A percentile compares a stretch with the other conserved stretches of the same genome.
Evolutionary conservation across 1,140 invertebrate species (phyloP).

Genomic region (Zaprionus ghesquierei): DNA sequence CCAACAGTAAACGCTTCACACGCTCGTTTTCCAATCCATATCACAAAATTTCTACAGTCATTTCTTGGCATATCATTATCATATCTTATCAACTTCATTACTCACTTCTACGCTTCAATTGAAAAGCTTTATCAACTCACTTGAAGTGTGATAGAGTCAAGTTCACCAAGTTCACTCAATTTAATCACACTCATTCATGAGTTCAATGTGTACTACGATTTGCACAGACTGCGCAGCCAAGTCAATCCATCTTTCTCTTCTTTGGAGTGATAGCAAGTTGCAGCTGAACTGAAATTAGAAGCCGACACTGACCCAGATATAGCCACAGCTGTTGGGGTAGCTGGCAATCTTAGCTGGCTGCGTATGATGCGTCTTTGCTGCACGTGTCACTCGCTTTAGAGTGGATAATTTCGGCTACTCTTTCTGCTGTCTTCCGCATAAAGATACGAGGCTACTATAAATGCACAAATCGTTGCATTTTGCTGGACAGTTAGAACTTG

Average conservation of each 20-base stretch:
- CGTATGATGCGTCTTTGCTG: too few species aligned
- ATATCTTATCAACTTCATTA: not conserved
- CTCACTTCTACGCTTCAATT: not conserved
- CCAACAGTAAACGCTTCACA: too few species aligned
- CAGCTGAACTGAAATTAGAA: slow-evolving; percentile 1
- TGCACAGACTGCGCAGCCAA: not conserved
- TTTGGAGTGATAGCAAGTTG: not conserved
- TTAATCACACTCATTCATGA: not conserved
- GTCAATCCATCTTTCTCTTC: not conserved
- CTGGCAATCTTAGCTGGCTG: slow-evolving; percentile 16
- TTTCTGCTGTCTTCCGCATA: slow-evolving; percentile 25
- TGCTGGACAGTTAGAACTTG: slow-evolving; percentile 33
- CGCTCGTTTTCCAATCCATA: not conserved
- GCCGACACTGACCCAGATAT: slow-evolving; percentile 20
- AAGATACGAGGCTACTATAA: slow-evolving; percentile 35
- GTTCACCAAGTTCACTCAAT: not conserved
- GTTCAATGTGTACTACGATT: not conserved
- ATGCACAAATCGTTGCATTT: slow-evolving; percentile 2
- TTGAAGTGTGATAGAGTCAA: not conserved
- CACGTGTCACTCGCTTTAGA: slow-evolving; percentile 6
- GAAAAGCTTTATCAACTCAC: not conserved
- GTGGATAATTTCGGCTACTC: not conserved
- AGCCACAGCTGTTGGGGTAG: not conserved
- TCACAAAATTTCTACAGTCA: not conserved
- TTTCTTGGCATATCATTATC: not conserved